Base-by-base conservation (phyloP, 1,140 invertebrate genomes). In the Aricia agestis region DNA sequence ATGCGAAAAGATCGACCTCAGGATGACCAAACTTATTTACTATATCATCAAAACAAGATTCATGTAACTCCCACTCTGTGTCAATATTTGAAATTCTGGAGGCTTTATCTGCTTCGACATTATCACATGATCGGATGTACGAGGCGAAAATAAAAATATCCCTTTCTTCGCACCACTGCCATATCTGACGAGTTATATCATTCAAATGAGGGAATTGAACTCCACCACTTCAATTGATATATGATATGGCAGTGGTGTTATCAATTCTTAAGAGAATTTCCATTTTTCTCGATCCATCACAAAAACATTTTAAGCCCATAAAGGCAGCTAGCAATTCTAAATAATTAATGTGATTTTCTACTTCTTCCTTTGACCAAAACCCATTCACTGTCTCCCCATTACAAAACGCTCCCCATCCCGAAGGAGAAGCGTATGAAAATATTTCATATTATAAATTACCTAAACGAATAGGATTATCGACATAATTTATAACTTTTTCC, bases 321-420 rank as follows among this genome's bases (percentile, higher is more conserved):
- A 58, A 58, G 6, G 67, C 67, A 25, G 67, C 67, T 45, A 57
- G n/a, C 4, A 68, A 57, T 68, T 68, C 67, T 13, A 68, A 57
- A 52, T 25, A 52, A 31, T 68, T 68, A 31, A 68, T 58, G 52
- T 68, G 67, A 25, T 57, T 7, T 18, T 9, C 13, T 25, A 10
- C 7, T 15, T 68, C 67, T 25, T 45, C 17, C 6, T 68, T 15
- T 25, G 15, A 11, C 13, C 52, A 58, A 58, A 58, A 11, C 13
- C 52, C 52, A 15, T 58, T 58, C 5, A 17, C 11, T 13, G 13
- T 13, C 17, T 58, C 52, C 52, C 52, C 52, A 58, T 58, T 58
- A 58, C 52, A 58, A 11, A n/a, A 15, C 5, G 17, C 52, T 6
- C 52, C 11, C 52, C 52, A 58, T n/a, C 52, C 45, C 17, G 17